These are phyloP conservation scores for Dendrocincla fuliginosa DNA, from an alignment of 2,797 vertebrate species.

Conservation along the genomic window DNA sequence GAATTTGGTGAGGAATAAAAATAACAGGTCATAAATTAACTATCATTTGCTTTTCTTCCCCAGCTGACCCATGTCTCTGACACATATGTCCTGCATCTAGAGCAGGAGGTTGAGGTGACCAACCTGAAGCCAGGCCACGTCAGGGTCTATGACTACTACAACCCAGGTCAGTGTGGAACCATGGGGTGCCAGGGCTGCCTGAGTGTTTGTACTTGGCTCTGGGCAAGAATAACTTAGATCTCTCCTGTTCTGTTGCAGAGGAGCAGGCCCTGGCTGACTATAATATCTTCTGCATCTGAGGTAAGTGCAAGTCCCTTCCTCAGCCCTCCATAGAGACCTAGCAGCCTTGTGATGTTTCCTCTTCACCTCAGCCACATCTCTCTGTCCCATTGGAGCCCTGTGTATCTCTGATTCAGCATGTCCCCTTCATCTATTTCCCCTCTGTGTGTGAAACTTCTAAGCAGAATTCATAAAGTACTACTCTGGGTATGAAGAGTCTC, in stretches of 20 bases:
- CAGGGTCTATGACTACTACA: conserved; percentile 61
- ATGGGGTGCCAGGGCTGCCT: background rate
- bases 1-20: background rate
- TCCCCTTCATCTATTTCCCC: background rate
- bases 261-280: conserved; percentile 64
- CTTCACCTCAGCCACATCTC: background rate
- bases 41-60: background rate
- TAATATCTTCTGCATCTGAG: conserved; percentile 47
- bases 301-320: background rate
- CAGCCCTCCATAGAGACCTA: background rate
- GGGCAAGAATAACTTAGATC: background rate
- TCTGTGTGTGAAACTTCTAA: background rate
- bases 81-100: conserved; percentile 37
- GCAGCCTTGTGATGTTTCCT: background rate
- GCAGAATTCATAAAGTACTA: background rate
- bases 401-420: background rate
- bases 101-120: conserved; percentile 43
- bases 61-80: conserved; percentile 51
- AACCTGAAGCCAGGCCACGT: conserved; percentile 60
- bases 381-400: background rate
- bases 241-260: conserved; percentile 36
- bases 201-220: background rate
- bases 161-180: conserved; percentile 34
- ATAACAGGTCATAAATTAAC: background rate
- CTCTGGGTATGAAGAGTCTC: background rate